Percentiles rank a stretch among this genome's conserved stretches.
Evolutionary conservation across 2,888 invertebrate species (phyloP).

Genomic region (Scrobipalpa atriplicella): DNA sequence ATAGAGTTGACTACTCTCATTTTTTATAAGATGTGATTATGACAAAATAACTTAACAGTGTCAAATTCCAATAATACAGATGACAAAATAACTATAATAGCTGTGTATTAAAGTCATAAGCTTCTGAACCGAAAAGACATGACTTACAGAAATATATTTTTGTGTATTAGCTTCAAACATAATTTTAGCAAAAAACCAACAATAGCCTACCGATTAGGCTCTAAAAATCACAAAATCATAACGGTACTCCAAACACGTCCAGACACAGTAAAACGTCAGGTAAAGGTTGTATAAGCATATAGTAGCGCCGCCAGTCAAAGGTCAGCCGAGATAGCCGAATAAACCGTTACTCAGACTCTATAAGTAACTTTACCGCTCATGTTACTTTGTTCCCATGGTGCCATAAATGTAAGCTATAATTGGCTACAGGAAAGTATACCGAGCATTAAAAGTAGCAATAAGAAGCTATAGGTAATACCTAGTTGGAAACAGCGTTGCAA

Average conservation of each 20-base stretch:
- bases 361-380: not conserved
- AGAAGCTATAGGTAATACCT: too few relatives aligned
- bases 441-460: too few relatives aligned
- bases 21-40: too few relatives aligned
- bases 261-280: not conserved
- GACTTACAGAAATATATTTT: not conserved
- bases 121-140: too few relatives aligned
- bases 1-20: too few relatives aligned
- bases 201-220: not conserved
- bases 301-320: slow-evolving; percentile 1
- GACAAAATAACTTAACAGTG: too few relatives aligned
- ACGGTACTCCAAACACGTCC: slow-evolving; percentile 4
- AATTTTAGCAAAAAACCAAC: not conserved
- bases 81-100: too few relatives aligned
- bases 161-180: not conserved
- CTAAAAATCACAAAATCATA: not conserved
- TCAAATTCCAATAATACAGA: too few relatives aligned
- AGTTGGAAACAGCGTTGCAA: too few relatives aligned
- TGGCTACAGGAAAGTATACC: not conserved
- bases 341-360: slow-evolving; percentile 2
- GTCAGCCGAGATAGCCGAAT: not conserved
- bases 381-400: slow-evolving; percentile 4
- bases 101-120: too few relatives aligned
- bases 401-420: not conserved
- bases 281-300: not conserved